Evolutionary conservation across 1,140 invertebrate species (phyloP).

Genomic region (roundworm (Caenorhabditis elegans)): WBcel235 BX284606.5:9968501-9969000

Average conservation of each 20-base stretch:
- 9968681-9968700: constrained; percentile 46
- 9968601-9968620: not conserved
- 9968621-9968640: constrained; percentile 54
- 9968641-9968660: constrained; percentile 59
- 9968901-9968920: too few relatives aligned
- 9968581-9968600: not conserved
- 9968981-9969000: too few relatives aligned
- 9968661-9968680: constrained; percentile 56
- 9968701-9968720: constrained; percentile 57
- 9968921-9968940: too few relatives aligned
- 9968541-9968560: constrained; percentile 13
- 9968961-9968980: too few relatives aligned
- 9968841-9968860: too few relatives aligned
- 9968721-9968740: constrained; percentile 56
- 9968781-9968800: constrained; percentile 30
- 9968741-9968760: constrained; percentile 42
- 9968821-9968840: too few relatives aligned
- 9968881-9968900: too few relatives aligned
- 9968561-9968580: not conserved
- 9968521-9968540: not conserved
- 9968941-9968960: too few relatives aligned
- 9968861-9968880: too few relatives aligned
- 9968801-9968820: not conserved
- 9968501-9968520: not conserved
- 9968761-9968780: constrained; percentile 48